A percentile compares a stretch with the other conserved stretches of the same genome.
Evolutionary conservation across 2,113 vertebrate genomes (phyloP).

Genomic region (Cathartes aura): DNA sequence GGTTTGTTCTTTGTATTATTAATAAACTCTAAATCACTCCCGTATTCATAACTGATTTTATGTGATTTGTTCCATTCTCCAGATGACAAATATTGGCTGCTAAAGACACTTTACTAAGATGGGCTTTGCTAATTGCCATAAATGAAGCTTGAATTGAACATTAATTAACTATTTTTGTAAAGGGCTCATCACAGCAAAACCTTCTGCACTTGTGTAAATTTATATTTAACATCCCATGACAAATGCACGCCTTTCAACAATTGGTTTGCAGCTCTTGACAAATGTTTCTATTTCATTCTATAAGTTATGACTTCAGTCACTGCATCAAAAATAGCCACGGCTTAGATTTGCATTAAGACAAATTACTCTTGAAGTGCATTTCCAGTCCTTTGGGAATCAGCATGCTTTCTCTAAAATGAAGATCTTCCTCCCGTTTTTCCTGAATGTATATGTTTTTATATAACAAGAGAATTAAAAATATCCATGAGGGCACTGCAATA

Average conservation of each 20-base stretch:
- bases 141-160: conserved; percentile 11
- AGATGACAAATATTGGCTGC: conserved; percentile 42
- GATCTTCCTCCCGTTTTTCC: conserved; percentile 31
- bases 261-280: conserved; percentile 28
- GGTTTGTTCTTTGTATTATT: conserved; percentile 57
- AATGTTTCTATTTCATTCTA: conserved; percentile 29
- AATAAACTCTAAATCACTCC: conserved; percentile 34
- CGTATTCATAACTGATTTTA: background rate
- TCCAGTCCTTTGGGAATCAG: conserved; percentile 41
- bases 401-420: conserved; percentile 30
- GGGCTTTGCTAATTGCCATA: conserved; percentile 30
- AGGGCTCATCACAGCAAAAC: conserved; percentile 30
- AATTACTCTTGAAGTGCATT: conserved; percentile 2
- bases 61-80: conserved; percentile 19
- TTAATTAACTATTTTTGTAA: conserved; percentile 47
- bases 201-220: conserved; percentile 47
- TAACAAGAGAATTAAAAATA: conserved; percentile 56
- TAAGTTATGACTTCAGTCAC: background rate
- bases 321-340: conserved; percentile 38
- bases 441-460: conserved; percentile 21
- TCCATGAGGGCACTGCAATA: conserved; percentile 5
- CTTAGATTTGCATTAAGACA: background rate
- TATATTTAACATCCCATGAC: conserved; percentile 40
- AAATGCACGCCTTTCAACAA: conserved; percentile 26
- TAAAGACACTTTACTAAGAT: conserved; percentile 1